Conservation (phyloP, 2,113 vertebrate species). For the Balaeniceps rex region DNA sequence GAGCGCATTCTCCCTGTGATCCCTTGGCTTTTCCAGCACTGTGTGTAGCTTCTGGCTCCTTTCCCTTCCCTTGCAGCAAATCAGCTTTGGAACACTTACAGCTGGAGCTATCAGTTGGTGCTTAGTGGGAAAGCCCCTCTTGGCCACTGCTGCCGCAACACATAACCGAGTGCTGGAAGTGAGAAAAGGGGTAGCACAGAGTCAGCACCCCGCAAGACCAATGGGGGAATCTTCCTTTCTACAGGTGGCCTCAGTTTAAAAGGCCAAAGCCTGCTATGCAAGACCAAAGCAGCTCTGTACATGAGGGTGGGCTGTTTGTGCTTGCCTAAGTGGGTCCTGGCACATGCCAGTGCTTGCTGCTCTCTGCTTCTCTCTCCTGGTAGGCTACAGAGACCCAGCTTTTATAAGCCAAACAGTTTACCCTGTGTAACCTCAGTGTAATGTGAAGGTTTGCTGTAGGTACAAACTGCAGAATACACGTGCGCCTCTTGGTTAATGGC, state of each 20-base stretch:
- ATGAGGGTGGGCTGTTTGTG: not conserved
- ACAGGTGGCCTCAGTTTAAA: not conserved
- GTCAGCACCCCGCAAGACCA: rapidly evolving
- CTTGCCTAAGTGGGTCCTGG: too few relatives aligned
- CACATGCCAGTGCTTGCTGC: not conserved
- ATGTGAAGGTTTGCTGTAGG: not conserved
- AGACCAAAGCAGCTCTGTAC: not conserved
- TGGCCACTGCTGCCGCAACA: not conserved
- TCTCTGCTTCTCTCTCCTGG: not conserved
- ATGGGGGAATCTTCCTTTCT: too few relatives aligned
- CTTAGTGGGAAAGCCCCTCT: not conserved
- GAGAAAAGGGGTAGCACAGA: not conserved
- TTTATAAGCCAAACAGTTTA: not conserved
- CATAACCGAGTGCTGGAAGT: too few relatives aligned
- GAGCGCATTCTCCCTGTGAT: not conserved
- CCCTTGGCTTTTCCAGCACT: not conserved
- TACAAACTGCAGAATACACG: not conserved
- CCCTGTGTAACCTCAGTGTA: not conserved
- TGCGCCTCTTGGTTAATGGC: not conserved
- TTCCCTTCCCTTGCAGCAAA: not conserved
- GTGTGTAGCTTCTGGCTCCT: not conserved
- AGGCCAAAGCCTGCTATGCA: not conserved
- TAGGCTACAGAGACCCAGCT: not conserved
- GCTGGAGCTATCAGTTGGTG: not conserved
- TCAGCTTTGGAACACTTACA: not conserved